phyloP scores from a whole-genome alignment of 2,888 invertebrate genomes.

The Hipparchia sbordonii region DNA sequence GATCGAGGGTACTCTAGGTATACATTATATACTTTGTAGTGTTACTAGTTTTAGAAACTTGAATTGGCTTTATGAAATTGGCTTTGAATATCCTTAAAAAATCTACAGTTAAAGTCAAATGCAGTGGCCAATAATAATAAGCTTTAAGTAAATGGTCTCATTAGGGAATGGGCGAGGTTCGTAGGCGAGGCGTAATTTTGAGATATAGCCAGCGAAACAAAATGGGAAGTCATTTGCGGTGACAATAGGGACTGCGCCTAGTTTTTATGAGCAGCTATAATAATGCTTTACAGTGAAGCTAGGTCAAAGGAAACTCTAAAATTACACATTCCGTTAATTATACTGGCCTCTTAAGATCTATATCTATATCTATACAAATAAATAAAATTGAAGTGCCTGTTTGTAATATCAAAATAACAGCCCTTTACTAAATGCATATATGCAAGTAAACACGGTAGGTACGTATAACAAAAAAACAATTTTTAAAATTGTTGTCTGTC shows the following conservation, averaged over 20 bases:
- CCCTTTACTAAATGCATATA: no score
- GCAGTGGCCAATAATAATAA: constrained; percentile 11
- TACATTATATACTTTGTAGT: neutral
- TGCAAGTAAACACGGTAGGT: no score
- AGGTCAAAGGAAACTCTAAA: no score
- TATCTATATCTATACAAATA: no score
- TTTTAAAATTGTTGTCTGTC: no score
- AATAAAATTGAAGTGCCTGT: no score
- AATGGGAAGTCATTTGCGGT: constrained; percentile 16
- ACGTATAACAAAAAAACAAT: no score
- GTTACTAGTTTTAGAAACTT: neutral
- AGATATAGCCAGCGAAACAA: constrained; percentile 3
- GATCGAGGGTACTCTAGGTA: no score
- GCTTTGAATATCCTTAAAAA: constrained; percentile 7
- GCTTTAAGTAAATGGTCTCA: constrained; percentile 16
- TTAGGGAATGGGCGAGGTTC: constrained; percentile 11
- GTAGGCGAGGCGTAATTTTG: constrained; percentile 9
- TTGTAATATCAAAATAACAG: no score
- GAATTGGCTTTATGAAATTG: neutral
- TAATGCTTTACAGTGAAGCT: neutral
- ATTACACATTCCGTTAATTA: no score
- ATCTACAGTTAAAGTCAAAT: constrained; percentile 8
- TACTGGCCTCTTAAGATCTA: no score
- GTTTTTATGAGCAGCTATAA: constrained; percentile 2
- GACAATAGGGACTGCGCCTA: constrained; percentile 14